Percentiles rank a stretch among this genome's conserved stretches.
Evolutionary conservation across 1,140 invertebrate species (phyloP).

Genomic region (Prorops nasuta): DNA sequence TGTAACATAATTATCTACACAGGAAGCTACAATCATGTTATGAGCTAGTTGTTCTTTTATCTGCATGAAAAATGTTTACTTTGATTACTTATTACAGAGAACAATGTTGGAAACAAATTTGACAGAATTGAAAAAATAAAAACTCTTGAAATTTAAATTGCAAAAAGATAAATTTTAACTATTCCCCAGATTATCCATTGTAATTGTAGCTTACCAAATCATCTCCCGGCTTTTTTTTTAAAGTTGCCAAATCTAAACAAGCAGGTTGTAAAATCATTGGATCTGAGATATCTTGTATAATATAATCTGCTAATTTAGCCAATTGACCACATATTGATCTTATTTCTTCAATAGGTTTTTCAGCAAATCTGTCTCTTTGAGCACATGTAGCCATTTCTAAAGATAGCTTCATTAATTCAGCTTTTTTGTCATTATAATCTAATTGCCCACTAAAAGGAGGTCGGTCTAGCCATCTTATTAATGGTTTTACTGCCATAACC

Average conservation of each 20-base stretch:
- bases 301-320: conserved; percentile 77
- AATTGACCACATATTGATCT: conserved; percentile 69
- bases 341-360: conserved; percentile 74
- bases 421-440: conserved; percentile 67
- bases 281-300: conserved; percentile 85
- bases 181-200: too few relatives aligned
- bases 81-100: too few relatives aligned
- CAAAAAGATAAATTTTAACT: too few relatives aligned
- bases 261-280: conserved; percentile 87
- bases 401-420: conserved; percentile 72
- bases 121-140: too few relatives aligned
- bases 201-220: conserved; percentile 64
- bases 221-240: conserved; percentile 79
- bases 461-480: conserved; percentile 85
- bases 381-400: conserved; percentile 84
- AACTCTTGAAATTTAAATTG: too few relatives aligned
- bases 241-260: conserved; percentile 78
- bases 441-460: conserved; percentile 70
- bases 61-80: conserved; percentile 13
- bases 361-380: conserved; percentile 82
- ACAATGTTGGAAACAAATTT: too few relatives aligned
- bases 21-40: conserved; percentile 23
- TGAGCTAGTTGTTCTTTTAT: conserved; percentile 13
- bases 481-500: conserved; percentile 78
- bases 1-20: conserved; percentile 19